These are phyloP conservation scores for Scytalopus superciliaris DNA, from an alignment of 2,113 vertebrate genomes.

Conservation along the genomic window DNA sequence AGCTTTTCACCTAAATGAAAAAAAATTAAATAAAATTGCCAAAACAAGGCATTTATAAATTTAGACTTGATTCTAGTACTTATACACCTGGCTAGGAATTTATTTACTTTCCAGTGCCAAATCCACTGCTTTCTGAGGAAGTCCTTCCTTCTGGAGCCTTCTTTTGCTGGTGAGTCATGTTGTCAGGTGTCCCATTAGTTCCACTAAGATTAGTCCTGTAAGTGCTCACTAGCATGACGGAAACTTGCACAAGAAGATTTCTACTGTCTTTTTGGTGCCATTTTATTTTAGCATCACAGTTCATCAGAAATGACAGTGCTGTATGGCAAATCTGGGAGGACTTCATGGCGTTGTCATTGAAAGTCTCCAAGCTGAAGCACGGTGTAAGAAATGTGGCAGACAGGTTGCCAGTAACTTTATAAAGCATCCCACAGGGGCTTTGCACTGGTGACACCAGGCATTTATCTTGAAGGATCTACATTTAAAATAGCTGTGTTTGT, in stretches of 20 bases:
- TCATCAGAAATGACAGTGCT: not conserved
- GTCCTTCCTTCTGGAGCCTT: not conserved
- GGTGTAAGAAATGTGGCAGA: not conserved
- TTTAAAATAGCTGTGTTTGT: not conserved
- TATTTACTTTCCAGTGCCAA: not conserved
- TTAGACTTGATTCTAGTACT: no score
- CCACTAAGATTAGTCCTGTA: not conserved
- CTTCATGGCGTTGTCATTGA: not conserved
- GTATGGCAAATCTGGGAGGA: not conserved
- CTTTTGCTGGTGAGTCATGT: not conserved
- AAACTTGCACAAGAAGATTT: not conserved
- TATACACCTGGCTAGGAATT: not conserved
- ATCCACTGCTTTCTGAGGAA: not conserved
- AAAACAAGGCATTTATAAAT: no score
- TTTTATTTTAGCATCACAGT: not conserved
- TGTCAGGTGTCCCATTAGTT: not conserved
- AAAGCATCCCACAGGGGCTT: not conserved
- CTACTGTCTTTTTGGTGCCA: not conserved
- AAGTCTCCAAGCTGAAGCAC: not conserved
- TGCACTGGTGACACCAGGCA: rapidly evolving
- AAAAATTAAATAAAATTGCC: not conserved
- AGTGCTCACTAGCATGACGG: not conserved
- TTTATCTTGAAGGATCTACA: not conserved
- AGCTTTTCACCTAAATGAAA: not conserved
- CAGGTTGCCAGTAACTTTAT: not conserved